phyloP scores from a whole-genome alignment of 2,797 vertebrate genomes.

The Cynopterus sphinx region DNA sequence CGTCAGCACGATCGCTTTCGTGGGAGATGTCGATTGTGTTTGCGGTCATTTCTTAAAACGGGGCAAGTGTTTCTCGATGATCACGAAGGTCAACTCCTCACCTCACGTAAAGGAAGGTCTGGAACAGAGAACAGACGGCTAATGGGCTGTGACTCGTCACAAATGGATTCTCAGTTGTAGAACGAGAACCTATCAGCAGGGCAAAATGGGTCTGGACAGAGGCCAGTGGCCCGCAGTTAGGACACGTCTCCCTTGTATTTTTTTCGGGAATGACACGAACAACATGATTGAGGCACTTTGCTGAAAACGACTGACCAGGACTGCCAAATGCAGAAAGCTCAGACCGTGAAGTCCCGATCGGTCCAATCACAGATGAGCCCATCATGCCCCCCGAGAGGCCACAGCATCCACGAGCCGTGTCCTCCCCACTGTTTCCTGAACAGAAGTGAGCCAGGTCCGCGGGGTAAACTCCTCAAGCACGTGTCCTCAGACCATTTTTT shows the following conservation, averaged over 20 bases:
- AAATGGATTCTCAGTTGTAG: constrained; percentile 77
- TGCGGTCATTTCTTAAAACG: constrained; percentile 63
- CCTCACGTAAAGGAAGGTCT: constrained; percentile 77
- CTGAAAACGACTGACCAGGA: constrained; percentile 79
- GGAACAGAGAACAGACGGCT: constrained; percentile 80
- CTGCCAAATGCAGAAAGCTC: constrained; percentile 77
- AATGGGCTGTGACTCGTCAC: constrained; percentile 81
- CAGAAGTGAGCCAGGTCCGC: constrained; percentile 59
- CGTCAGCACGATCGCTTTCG: constrained; percentile 50
- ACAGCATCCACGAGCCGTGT: constrained; percentile 49
- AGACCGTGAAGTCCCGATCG: constrained; percentile 80
- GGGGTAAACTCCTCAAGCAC: constrained; percentile 14
- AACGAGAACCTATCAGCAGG: constrained; percentile 76
- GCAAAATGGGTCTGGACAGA: constrained; percentile 78
- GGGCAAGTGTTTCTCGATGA: constrained; percentile 62
- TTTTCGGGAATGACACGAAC: constrained; percentile 50
- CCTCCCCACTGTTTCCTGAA: constrained; percentile 2
- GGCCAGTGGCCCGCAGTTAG: constrained; percentile 70
- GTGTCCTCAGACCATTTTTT: not conserved
- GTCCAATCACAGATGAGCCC: constrained; percentile 74
- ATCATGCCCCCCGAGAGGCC: constrained; percentile 65
- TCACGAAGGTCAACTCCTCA: constrained; percentile 82
- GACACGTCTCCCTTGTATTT: constrained; percentile 56
- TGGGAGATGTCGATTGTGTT: not conserved
- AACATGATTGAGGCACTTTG: constrained; percentile 75